phyloP scores from a whole-genome alignment of 2,888 invertebrate species.

The Atrina japonica region DNA sequence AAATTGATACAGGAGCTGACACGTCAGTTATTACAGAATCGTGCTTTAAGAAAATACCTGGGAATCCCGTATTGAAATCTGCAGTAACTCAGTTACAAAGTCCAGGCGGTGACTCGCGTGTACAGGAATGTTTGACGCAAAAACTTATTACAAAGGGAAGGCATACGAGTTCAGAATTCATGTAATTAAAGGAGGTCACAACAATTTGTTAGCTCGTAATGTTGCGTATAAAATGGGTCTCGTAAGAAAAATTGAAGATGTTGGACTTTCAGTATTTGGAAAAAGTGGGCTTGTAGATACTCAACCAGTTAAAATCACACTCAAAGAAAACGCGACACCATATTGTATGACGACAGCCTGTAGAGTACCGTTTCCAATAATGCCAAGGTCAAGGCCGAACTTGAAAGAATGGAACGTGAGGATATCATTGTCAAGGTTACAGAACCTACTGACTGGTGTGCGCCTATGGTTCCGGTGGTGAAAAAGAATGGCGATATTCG shows the following conservation, averaged over 20 bases:
- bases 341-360: not conserved
- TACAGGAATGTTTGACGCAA: not conserved
- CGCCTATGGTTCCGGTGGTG: conserved; percentile 45
- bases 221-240: not conserved
- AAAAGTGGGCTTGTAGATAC: too few relatives aligned
- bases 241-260: too few relatives aligned
- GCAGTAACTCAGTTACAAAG: not conserved
- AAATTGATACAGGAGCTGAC: conserved; percentile 18
- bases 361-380: too few relatives aligned
- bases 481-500: conserved; percentile 40
- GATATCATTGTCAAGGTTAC: conserved; percentile 45
- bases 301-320: conserved; percentile 1
- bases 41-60: not conserved
- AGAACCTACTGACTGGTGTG: conserved; percentile 49
- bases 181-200: not conserved
- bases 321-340: not conserved
- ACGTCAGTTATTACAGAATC: not conserved
- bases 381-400: conserved; percentile 40
- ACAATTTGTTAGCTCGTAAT: not conserved
- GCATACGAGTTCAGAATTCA: not conserved
- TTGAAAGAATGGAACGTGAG: conserved; percentile 37
- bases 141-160: not conserved
- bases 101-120: conserved; percentile 8
- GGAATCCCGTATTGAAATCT: not conserved
- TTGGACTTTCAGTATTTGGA: too few relatives aligned